A percentile compares a stretch with the other conserved stretches of the same genome.
These are phyloP conservation scores for Tetranychus piercei DNA, from an alignment of 2,888 invertebrate species.

Conservation along the genomic window DNA sequence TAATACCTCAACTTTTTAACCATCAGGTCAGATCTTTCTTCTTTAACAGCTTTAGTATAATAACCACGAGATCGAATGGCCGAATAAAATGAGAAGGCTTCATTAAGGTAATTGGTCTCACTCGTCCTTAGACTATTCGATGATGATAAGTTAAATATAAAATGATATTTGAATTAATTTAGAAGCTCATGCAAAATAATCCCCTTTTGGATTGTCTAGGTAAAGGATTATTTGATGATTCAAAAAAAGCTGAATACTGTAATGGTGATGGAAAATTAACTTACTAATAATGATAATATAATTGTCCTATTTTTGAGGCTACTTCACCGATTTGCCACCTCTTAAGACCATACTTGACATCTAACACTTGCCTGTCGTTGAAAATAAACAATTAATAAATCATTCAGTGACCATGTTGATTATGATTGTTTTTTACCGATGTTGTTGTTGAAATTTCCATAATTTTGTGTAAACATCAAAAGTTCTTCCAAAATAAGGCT, in stretches of 20 bases:
- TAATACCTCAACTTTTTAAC: conserved; percentile 85
- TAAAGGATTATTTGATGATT: too few species aligned
- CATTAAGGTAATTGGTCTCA: conserved; percentile 84
- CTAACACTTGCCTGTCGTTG: conserved; percentile 48
- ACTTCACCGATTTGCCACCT: conserved; percentile 97
- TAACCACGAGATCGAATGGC: conserved; percentile 83
- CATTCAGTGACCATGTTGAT: neutral
- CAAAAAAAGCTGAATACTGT: too few species aligned
- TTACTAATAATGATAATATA: conserved; percentile 96
- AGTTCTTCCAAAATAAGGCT: conserved; percentile 84
- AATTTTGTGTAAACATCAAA: conserved; percentile 92
- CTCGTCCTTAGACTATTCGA: conserved; percentile 64
- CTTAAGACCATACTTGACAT: conserved; percentile 80
- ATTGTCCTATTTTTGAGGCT: conserved; percentile 92
- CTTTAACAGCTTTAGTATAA: conserved; percentile 77
- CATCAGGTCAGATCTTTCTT: conserved; percentile 81
- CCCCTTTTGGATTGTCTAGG: too few species aligned
- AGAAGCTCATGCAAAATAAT: too few species aligned
- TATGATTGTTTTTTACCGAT: conserved; percentile 42
- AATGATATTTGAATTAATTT: conserved; percentile 2
- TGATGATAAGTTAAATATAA: conserved; percentile 27
- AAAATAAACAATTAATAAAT: neutral
- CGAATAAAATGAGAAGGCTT: conserved; percentile 87
- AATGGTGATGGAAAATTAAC: conserved; percentile 32
- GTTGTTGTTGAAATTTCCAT: conserved; percentile 96